Percentiles rank a stretch among this genome's conserved stretches.
These are phyloP conservation scores for Diacarnus erythraeanus DNA, from an alignment of 37 sponge, comb jelly and placozoan genomes.

Conservation along the genomic window DNA sequence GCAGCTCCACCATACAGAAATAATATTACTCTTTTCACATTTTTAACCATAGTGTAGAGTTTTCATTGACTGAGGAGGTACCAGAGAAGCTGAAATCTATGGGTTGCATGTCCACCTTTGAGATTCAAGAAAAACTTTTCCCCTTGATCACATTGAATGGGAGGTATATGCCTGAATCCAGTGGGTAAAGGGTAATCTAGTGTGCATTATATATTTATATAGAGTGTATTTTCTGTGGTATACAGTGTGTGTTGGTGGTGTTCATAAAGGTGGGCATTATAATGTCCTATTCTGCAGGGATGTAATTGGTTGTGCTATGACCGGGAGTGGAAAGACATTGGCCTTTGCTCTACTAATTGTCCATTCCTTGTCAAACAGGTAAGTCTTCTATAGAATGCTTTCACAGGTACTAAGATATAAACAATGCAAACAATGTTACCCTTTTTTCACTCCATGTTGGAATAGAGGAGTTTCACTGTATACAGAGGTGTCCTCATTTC, in stretches of 20 bases:
- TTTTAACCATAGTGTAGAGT: neutral
- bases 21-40: too few relatives aligned
- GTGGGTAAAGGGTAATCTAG: neutral
- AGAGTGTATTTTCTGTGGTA: neutral
- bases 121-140: conserved; percentile 49
- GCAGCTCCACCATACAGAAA: too few relatives aligned
- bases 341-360: conserved; percentile 63
- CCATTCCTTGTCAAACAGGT: conserved; percentile 18
- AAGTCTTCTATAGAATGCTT: neutral
- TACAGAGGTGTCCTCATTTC: too few relatives aligned
- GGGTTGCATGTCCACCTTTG: conserved; percentile 38
- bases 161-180: neutral
- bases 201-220: neutral
- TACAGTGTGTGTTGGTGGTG: neutral
- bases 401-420: too few relatives aligned
- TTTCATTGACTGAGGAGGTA: conserved; percentile 15
- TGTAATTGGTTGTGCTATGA: conserved; percentile 55
- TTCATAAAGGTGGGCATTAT: neutral
- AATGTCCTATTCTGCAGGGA: conserved; percentile 5
- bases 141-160: conserved; percentile 50
- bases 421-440: too few relatives aligned
- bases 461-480: too few relatives aligned
- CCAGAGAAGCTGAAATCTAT: neutral
- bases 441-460: too few relatives aligned
- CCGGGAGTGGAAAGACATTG: conserved; percentile 66